phyloP scores from a whole-genome alignment of 2,113 vertebrate genomes.

The Orientallactaga bullata region DNA sequence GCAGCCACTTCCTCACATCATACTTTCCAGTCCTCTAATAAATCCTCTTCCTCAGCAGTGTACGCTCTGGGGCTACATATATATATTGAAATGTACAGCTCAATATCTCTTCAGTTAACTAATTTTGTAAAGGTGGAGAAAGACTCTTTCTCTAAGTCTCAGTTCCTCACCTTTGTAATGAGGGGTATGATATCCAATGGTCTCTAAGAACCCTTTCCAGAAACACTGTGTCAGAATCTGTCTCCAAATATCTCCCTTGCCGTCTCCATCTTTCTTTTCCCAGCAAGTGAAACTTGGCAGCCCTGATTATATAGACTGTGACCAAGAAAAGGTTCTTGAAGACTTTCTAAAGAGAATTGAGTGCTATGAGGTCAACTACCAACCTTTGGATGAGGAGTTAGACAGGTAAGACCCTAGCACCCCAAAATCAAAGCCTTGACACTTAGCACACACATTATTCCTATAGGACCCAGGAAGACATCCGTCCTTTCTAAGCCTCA shows the following conservation, averaged over 20 bases:
- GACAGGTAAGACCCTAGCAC: slow-evolving; percentile 89
- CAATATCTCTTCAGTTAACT: slow-evolving; percentile 12
- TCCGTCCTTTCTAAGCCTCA: background rate
- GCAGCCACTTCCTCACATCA: slow-evolving; percentile 29
- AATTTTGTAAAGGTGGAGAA: slow-evolving; percentile 34
- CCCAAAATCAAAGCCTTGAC: slow-evolving; percentile 1
- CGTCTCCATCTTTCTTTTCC: background rate
- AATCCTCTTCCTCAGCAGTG: background rate
- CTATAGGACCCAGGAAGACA: background rate
- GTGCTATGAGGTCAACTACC: slow-evolving; percentile 92
- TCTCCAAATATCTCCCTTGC: background rate
- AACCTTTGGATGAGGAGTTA: slow-evolving; percentile 91
- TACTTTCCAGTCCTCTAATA: slow-evolving; percentile 47
- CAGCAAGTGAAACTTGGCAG: slow-evolving; percentile 96
- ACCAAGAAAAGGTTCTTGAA: slow-evolving; percentile 91
- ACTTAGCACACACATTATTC: background rate
- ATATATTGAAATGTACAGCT: slow-evolving; percentile 4
- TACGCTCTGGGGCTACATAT: background rate
- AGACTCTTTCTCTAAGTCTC: slow-evolving; percentile 27
- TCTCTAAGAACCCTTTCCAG: slow-evolving; percentile 46
- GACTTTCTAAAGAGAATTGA: slow-evolving; percentile 95
- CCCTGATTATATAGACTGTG: slow-evolving; percentile 92
- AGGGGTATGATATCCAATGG: background rate
- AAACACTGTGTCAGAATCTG: background rate
- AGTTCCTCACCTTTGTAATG: slow-evolving; percentile 37